phyloP scores from a whole-genome alignment of 2,113 vertebrate genomes.

The Poeciliopsis prolifica region DNA sequence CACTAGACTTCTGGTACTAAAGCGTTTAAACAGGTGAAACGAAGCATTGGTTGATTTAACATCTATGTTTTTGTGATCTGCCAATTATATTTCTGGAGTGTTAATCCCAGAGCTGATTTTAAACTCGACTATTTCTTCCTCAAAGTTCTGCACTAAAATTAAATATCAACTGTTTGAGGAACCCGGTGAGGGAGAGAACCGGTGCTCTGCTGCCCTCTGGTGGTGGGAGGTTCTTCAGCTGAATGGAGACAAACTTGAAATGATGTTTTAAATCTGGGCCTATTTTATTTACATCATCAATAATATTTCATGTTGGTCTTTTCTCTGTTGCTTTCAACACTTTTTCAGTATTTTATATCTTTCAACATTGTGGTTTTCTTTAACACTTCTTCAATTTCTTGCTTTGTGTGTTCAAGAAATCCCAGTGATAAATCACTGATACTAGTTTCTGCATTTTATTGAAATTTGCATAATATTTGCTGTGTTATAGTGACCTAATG shows the following conservation, averaged over 20 bases:
- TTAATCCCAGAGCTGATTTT: too few species aligned
- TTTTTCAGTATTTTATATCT: not conserved
- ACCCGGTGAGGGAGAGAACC: too few species aligned
- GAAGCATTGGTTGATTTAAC: too few species aligned
- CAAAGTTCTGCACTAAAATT: too few species aligned
- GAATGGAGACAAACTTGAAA: not conserved
- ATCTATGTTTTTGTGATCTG: too few species aligned
- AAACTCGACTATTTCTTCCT: too few species aligned
- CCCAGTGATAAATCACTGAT: not conserved
- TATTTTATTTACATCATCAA: not conserved
- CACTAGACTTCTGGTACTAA: too few species aligned
- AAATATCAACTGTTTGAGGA: not conserved
- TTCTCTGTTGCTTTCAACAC: not conserved
- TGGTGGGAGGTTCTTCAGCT: not conserved
- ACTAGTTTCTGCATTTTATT: not conserved
- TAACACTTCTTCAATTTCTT: not conserved
- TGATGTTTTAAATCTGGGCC: too few species aligned
- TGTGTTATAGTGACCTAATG: too few species aligned
- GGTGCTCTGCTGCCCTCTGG: conserved; percentile 10
- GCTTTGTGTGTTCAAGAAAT: not conserved
- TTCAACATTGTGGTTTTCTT: not conserved
- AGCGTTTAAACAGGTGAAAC: too few species aligned
- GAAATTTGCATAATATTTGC: too few species aligned
- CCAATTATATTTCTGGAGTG: too few species aligned
- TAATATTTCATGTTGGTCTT: not conserved